Evolutionary conservation across 2,113 vertebrate species (phyloP).

Genomic region (Oncorhynchus tshawytscha): DNA sequence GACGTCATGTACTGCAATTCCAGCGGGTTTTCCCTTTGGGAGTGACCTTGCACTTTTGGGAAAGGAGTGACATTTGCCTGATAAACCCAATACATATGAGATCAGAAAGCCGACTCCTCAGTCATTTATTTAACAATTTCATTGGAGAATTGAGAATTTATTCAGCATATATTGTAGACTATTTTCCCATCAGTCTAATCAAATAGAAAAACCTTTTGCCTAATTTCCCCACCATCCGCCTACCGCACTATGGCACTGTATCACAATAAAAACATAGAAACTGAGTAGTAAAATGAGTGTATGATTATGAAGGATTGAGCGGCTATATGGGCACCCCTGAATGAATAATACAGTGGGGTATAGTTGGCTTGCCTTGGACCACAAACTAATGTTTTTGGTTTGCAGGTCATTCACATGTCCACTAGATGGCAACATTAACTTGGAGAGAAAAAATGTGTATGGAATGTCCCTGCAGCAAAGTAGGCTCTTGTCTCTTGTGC

Average conservation of each 20-base stretch:
- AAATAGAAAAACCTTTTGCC: background rate
- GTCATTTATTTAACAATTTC: background rate
- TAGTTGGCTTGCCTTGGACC: background rate
- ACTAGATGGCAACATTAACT: constrained; percentile 44
- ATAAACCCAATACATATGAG: background rate
- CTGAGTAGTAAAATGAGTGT: background rate
- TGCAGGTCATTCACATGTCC: constrained; percentile 12
- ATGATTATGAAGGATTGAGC: too few relatives aligned
- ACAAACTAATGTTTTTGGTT: background rate
- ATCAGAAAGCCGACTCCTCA: background rate
- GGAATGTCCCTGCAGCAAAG: too few relatives aligned
- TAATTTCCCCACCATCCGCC: background rate
- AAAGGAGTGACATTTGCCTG: background rate
- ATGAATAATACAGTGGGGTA: too few relatives aligned
- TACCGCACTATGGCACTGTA: background rate
- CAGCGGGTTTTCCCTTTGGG: constrained; percentile 50
- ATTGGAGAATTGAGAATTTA: background rate
- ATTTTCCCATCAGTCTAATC: background rate
- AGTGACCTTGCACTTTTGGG: constrained; percentile 39
- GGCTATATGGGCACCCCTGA: too few relatives aligned
- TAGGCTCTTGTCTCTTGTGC: too few relatives aligned
- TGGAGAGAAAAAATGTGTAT: background rate
- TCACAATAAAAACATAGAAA: background rate
- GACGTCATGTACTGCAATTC: background rate
- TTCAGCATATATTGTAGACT: background rate